Base-by-base conservation (phyloP, 30 jellyfish, hydroid and myxozoan genomes). In the Aurelia coerulea region DNA sequence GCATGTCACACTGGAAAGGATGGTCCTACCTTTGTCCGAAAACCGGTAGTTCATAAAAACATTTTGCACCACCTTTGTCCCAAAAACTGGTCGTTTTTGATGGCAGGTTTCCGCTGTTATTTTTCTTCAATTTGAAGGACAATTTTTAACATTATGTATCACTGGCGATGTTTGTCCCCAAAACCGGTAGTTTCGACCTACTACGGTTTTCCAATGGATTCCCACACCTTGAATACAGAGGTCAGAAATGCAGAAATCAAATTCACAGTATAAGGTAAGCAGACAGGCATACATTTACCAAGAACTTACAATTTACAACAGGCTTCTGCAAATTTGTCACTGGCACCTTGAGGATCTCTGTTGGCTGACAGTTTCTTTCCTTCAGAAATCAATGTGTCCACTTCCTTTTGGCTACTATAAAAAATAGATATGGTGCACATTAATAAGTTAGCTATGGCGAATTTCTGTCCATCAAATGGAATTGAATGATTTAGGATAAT, bases 281-380 rank as follows among this genome's bases (percentile, higher is more conserved):
- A 42, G 1, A 46, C 2, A 15, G 4, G 5, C 0, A 5, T 23
- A 19, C 5, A 35, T n/a, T n/a, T 74, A 16, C 72, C 18, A 15
- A 23, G 15, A 50, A 85, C 98, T 91, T 68, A 91, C 98, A 92
- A 74, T 52, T 81, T 80, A 16, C 88, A 70, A 71, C 88, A 85
- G 1, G 80, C 86, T 10, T 74, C 88, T 19, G 49, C 94, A 74
- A 85, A 85, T 8, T 52, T 46, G 17, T 74, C 88, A 64, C 88
- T 63, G 9, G 94, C 94, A 34, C 76, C 76, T 33, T 49, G 79
- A 19, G 76, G 17, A 35, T 85, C 94, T 63, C 52, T 74, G 34
- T 64, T 74, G 23, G 88, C 81, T 42, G 62, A 74, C 3, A 74
- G 78, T 53, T 54, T 64, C 65, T 92, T 92, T 31, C 98, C 98